Percentiles rank a stretch among this genome's conserved stretches.
These are phyloP conservation scores for Lepus timidus DNA, from an alignment of 2,113 vertebrate species.

Conservation along the genomic window DNA sequence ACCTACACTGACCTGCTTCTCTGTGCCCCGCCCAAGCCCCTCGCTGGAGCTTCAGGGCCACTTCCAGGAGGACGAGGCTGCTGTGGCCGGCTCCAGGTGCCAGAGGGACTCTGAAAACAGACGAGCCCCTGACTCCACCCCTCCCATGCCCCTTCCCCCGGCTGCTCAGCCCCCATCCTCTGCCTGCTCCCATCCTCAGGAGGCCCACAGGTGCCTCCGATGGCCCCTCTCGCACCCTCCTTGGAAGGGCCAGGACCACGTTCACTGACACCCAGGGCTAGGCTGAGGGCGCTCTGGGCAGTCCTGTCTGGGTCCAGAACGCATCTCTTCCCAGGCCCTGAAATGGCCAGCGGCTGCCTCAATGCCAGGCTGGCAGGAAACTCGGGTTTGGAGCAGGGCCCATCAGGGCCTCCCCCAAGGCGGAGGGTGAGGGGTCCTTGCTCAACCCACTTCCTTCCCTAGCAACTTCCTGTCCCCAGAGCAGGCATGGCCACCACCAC, in stretches of 20 bases:
- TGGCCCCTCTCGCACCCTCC: background rate
- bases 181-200: background rate
- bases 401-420: background rate
- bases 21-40: background rate
- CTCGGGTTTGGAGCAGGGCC: background rate
- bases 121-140: background rate
- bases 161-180: background rate
- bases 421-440: background rate
- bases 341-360: background rate
- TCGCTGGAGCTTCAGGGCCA: background rate
- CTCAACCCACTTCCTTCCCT: constrained; percentile 50
- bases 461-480: background rate
- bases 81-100: background rate
- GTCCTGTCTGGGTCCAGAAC: background rate
- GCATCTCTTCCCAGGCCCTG: background rate
- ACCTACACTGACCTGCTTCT: background rate
- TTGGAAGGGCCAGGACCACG: background rate
- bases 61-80: rapidly evolving
- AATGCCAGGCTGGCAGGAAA: background rate
- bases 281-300: background rate
- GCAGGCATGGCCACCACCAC: background rate
- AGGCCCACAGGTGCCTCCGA: background rate
- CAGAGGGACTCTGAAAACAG: background rate
- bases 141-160: background rate
- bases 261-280: too few relatives aligned